Percentiles rank a stretch among this genome's conserved stretches.
These are phyloP conservation scores for Kobus ellipsiprymnus DNA, from an alignment of 2,113 vertebrate species.

Conservation along the genomic window DNA sequence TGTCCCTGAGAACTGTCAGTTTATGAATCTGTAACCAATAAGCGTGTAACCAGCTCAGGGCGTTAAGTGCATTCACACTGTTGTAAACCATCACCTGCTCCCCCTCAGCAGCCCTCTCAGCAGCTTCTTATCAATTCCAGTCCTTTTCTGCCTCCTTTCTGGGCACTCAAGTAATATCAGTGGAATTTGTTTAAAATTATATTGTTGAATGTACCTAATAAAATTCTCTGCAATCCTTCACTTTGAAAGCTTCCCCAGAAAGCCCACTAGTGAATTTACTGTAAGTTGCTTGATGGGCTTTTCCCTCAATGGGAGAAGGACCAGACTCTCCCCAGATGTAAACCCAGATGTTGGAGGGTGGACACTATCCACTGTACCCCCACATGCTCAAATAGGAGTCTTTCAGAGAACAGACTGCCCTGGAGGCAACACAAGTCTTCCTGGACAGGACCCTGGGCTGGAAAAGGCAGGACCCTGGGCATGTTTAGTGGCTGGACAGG, in stretches of 20 bases:
- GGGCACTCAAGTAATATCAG: neutral
- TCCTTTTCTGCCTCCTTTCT: neutral
- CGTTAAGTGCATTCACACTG: neutral
- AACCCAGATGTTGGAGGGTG: neutral
- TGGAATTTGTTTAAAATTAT: neutral
- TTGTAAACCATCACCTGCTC: too few species aligned
- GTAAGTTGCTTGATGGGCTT: neutral
- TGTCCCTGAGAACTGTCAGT: neutral
- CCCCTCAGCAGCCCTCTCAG: neutral
- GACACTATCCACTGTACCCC: neutral
- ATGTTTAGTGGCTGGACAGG: neutral
- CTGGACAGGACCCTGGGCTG: neutral
- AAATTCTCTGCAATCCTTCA: neutral
- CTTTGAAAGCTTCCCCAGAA: neutral
- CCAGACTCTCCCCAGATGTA: neutral
- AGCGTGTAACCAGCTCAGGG: neutral
- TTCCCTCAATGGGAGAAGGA: neutral
- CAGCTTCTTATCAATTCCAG: neutral
- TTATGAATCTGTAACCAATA: neutral
- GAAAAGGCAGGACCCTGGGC: neutral
- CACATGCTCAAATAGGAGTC: neutral
- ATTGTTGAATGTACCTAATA: neutral
- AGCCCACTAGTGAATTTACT: neutral
- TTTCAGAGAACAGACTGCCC: neutral
- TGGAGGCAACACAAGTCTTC: neutral